phyloP scores from a whole-genome alignment of 2,113 vertebrate species.

The Corvus hawaiiensis region DNA sequence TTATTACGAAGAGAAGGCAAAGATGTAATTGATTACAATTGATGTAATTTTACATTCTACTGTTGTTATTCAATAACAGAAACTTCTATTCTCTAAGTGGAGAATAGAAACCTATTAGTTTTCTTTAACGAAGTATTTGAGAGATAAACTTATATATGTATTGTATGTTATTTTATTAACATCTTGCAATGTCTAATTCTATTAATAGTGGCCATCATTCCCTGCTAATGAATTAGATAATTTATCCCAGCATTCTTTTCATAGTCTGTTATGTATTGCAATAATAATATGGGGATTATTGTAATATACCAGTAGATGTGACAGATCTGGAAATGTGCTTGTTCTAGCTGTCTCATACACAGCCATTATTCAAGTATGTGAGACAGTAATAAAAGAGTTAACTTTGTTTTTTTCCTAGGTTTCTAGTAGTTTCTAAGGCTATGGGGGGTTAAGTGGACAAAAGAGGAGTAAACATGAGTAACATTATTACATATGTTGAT shows the following conservation, averaged over 20 bases:
- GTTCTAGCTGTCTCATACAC: not conserved
- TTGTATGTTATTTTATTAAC: not conserved
- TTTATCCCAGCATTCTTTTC: not conserved
- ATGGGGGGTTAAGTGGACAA: fast-evolving
- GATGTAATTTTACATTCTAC: not conserved
- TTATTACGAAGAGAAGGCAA: not conserved
- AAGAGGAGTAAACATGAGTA: not conserved
- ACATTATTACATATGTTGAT: not conserved
- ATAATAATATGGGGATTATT: not conserved
- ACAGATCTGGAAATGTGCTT: not conserved
- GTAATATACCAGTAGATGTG: not conserved
- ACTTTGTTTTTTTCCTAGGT: not conserved
- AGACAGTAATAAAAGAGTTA: not conserved
- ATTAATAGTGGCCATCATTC: not conserved
- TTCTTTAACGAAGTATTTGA: not conserved
- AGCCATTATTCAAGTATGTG: not conserved
- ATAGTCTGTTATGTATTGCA: not conserved
- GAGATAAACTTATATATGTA: not conserved
- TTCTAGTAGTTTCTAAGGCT: not conserved
- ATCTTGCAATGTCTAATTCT: not conserved
- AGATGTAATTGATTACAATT: not conserved
- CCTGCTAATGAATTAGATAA: not conserved
- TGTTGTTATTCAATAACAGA: not conserved
- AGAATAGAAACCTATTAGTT: not conserved
- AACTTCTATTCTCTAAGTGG: not conserved